These are phyloP conservation scores for Nemotelus nigrinus DNA, from an alignment of 2,888 invertebrate genomes.

Conservation along the genomic window DNA sequence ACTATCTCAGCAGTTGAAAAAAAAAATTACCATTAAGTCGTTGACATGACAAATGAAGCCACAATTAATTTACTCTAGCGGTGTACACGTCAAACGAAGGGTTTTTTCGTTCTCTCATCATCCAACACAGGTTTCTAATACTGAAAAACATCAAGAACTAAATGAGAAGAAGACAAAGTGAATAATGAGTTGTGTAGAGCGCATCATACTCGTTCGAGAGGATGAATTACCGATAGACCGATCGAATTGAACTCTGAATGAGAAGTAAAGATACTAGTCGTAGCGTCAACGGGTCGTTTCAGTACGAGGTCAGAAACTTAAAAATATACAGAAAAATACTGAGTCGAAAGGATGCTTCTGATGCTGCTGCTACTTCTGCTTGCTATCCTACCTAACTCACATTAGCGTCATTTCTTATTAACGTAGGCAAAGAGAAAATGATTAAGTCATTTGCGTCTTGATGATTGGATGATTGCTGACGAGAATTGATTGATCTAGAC, in stretches of 20 bases:
- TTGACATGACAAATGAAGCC: slow-evolving; percentile 42
- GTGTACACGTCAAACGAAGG: slow-evolving; percentile 4
- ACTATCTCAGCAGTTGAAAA: background rate
- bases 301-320: background rate
- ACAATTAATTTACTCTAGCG: slow-evolving; percentile 36
- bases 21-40: slow-evolving; percentile 31
- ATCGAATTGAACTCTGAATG: too few relatives aligned
- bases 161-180: slow-evolving; percentile 6
- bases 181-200: slow-evolving; percentile 26
- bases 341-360: background rate
- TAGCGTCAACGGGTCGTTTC: background rate
- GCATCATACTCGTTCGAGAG: background rate
- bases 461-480: slow-evolving; percentile 43
- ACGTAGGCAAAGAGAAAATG: slow-evolving; percentile 27
- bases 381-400: slow-evolving; percentile 23
- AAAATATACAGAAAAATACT: slow-evolving; percentile 9
- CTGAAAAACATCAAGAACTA: too few relatives aligned
- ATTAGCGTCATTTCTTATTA: slow-evolving; percentile 40
- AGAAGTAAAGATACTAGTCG: too few relatives aligned
- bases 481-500: slow-evolving; percentile 38
- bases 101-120: too few relatives aligned
- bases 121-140: too few relatives aligned
- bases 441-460: slow-evolving; percentile 45
- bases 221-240: slow-evolving; percentile 8
- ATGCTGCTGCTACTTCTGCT: background rate